Conservation (phyloP, 2,888 invertebrate genomes). For the Drosophila trichaetosa region DNA sequence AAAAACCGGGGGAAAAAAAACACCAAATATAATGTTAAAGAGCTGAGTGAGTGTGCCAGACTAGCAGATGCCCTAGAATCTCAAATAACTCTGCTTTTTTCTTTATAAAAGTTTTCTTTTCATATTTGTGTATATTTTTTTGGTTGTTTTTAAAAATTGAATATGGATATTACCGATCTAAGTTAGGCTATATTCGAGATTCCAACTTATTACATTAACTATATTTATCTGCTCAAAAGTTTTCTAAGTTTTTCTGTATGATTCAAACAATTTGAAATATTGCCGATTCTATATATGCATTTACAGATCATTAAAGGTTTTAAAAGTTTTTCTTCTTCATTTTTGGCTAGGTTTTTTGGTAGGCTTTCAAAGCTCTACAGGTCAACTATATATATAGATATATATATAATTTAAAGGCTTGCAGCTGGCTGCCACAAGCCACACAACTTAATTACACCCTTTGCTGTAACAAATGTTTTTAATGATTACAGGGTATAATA, state of each 20-base stretch:
- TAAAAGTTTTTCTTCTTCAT: background rate
- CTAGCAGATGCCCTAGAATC: slow-evolving; percentile 5
- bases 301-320: no score
- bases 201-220: background rate
- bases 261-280: background rate
- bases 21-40: background rate
- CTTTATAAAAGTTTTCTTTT: no score
- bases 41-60: background rate
- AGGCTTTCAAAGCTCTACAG: background rate
- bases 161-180: background rate
- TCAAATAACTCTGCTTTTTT: background rate
- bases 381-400: background rate
- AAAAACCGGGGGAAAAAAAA: background rate
- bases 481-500: slow-evolving; percentile 14
- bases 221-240: no score
- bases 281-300: background rate
- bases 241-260: background rate
- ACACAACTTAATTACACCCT: background rate
- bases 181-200: background rate
- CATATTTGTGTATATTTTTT: background rate
- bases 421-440: background rate
- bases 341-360: background rate
- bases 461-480: background rate
- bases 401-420: background rate
- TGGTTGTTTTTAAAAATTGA: background rate